Conservation (phyloP, 2,113 vertebrate genomes). For the Coregonus clupeaformis region DNA sequence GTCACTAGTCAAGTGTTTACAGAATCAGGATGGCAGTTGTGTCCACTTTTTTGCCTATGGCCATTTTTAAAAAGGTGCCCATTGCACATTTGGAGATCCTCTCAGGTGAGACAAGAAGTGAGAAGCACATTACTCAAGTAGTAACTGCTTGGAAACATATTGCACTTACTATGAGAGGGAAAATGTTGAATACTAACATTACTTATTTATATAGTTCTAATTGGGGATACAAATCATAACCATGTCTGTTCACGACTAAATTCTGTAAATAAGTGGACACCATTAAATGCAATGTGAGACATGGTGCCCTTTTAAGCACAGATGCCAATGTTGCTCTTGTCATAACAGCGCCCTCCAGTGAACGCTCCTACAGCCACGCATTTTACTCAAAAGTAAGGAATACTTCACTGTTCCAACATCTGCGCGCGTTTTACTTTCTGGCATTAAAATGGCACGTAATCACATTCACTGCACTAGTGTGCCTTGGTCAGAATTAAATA, state of each 20-base stretch:
- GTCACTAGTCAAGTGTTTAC: too few species aligned
- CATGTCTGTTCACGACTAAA: too few species aligned
- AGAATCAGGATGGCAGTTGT: constrained; percentile 30
- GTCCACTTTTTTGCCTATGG: constrained; percentile 51
- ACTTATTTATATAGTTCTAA: too few species aligned
- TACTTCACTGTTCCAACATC: background rate
- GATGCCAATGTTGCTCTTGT: constrained; percentile 23
- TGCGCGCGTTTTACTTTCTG: background rate
- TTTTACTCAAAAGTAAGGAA: constrained; percentile 12
- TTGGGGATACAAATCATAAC: too few species aligned
- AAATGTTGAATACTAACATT: too few species aligned
- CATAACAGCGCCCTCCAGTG: constrained; percentile 71
- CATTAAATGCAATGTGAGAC: background rate
- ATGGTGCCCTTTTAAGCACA: too few species aligned
- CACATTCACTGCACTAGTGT: too few species aligned
- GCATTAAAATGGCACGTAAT: too few species aligned
- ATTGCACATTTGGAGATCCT: background rate
- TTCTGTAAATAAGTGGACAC: too few species aligned
- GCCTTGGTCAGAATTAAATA: too few species aligned
- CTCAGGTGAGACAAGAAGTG: background rate
- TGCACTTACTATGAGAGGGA: too few species aligned
- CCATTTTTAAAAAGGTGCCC: constrained; percentile 60
- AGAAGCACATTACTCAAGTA: background rate
- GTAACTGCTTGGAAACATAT: too few species aligned
- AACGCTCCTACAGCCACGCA: constrained; percentile 25